Evolutionary conservation across 2,888 invertebrate species (phyloP).

Genomic region (Protodeltote pygarga): DNA sequence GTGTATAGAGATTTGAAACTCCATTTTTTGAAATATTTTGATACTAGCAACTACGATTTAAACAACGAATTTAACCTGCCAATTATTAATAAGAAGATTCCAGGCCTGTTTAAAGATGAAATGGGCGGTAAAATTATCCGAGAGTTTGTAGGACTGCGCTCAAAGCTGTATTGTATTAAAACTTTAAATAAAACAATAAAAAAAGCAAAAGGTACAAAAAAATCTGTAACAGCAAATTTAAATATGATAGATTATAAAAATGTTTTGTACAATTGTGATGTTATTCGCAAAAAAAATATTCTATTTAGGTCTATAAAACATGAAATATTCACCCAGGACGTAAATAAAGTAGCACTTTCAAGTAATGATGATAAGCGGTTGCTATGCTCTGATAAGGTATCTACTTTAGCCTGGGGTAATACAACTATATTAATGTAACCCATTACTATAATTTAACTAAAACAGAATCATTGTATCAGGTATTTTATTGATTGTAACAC

Average conservation of each 20-base stretch:
- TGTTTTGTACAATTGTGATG: neutral
- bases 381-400: neutral
- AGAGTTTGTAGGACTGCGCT: constrained; percentile 16
- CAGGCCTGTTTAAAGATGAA: constrained; percentile 20
- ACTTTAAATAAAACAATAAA: constrained; percentile 2
- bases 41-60: constrained; percentile 7
- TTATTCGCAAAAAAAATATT: neutral
- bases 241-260: neutral
- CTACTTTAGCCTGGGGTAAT: constrained; percentile 7
- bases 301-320: neutral
- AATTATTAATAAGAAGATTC: constrained; percentile 1
- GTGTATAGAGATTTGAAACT: constrained; percentile 6
- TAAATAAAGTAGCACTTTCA: neutral
- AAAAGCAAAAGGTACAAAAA: constrained; percentile 6
- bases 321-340: constrained; percentile 1
- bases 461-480: no score
- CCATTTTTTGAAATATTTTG: constrained; percentile 1
- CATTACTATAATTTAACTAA: no score
- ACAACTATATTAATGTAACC: no score
- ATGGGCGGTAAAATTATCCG: constrained; percentile 17
- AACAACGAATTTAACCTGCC: no score
- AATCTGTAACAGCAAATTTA: neutral
- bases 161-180: constrained; percentile 22
- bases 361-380: constrained; percentile 1
- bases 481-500: no score